Conservation (phyloP, 2,888 invertebrate genomes). For the Pilophorus perplexus region DNA sequence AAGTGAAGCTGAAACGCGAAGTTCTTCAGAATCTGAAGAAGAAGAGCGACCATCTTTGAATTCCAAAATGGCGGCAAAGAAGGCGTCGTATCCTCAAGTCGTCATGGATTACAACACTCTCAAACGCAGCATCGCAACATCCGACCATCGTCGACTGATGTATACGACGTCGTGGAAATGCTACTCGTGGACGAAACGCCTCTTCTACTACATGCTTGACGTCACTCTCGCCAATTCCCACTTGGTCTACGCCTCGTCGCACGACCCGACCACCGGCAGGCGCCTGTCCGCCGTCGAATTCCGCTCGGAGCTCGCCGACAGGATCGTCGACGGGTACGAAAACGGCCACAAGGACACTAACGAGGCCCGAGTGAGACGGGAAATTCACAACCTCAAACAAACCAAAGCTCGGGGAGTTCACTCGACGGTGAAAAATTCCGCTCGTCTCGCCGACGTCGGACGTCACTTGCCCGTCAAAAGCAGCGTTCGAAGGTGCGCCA, state of each 20-base stretch:
- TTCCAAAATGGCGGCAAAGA: neutral
- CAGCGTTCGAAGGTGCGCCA: conserved; percentile 10
- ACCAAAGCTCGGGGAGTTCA: neutral
- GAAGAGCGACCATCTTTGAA: too few species aligned
- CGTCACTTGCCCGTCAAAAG: conserved; percentile 6
- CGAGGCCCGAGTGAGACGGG: neutral
- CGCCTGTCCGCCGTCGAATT: neutral
- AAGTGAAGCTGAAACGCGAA: too few species aligned
- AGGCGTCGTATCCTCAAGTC: neutral
- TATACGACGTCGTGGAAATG: conserved; percentile 10
- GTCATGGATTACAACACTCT: conserved; percentile 13
- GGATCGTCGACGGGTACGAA: conserved; percentile 1
- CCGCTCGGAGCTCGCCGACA: conserved; percentile 10
- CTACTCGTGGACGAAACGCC: neutral
- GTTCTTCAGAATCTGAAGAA: too few species aligned
- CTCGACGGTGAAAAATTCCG: neutral
- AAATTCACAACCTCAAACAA: neutral
- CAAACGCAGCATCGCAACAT: neutral
- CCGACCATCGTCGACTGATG: neutral
- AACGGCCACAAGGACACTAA: conserved; percentile 2
- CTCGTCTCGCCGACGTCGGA: conserved; percentile 11
- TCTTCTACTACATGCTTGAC: conserved; percentile 23
- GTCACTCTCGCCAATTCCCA: conserved; percentile 17
- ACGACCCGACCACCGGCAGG: neutral
- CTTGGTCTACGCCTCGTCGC: neutral